phyloP scores from a whole-genome alignment of 2,888 invertebrate species.

The Thereva nobilitata region DNA sequence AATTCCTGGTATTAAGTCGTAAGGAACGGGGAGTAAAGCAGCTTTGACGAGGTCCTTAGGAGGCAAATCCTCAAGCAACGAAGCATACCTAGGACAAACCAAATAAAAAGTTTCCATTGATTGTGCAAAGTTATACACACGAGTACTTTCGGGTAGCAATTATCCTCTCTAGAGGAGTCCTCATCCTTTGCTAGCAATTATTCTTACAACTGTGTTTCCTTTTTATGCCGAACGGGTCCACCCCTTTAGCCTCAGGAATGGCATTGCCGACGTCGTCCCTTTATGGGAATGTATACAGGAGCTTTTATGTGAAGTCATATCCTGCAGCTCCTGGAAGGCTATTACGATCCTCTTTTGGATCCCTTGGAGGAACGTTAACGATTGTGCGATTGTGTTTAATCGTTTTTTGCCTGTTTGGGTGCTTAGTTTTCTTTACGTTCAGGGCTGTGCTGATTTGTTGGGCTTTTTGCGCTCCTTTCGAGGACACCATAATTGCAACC shows the following conservation, averaged over 20 bases:
- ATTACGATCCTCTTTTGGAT: conserved; percentile 35
- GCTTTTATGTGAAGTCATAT: conserved; percentile 38
- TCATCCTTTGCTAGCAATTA: conserved; percentile 37
- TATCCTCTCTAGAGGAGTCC: conserved; percentile 43
- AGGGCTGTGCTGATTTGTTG: conserved; percentile 14
- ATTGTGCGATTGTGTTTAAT: conserved; percentile 40
- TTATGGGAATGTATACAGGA: conserved; percentile 25
- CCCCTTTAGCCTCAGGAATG: neutral
- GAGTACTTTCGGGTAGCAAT: conserved; percentile 44
- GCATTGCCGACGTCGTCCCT: conserved; percentile 22
- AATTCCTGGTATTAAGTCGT: too few relatives aligned
- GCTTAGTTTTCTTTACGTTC: conserved; percentile 34
- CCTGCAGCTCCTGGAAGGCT: conserved; percentile 36
- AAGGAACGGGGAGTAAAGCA: conserved; percentile 3
- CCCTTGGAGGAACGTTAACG: conserved; percentile 33
- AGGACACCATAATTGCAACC: conserved; percentile 38
- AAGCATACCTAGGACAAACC: conserved; percentile 39
- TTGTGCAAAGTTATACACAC: conserved; percentile 41
- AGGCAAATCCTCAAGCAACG: conserved; percentile 35
- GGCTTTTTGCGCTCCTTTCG: conserved; percentile 24
- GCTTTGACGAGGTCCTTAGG: conserved; percentile 23
- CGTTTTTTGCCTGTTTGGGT: conserved; percentile 34
- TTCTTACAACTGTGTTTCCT: conserved; percentile 42
- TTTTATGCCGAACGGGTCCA: conserved; percentile 28
- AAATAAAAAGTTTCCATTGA: conserved; percentile 43